Percentiles rank a stretch among this genome's conserved stretches.
Conservation (phyloP, 2,797 vertebrate genomes). For the Euthynnus affinis region DNA sequence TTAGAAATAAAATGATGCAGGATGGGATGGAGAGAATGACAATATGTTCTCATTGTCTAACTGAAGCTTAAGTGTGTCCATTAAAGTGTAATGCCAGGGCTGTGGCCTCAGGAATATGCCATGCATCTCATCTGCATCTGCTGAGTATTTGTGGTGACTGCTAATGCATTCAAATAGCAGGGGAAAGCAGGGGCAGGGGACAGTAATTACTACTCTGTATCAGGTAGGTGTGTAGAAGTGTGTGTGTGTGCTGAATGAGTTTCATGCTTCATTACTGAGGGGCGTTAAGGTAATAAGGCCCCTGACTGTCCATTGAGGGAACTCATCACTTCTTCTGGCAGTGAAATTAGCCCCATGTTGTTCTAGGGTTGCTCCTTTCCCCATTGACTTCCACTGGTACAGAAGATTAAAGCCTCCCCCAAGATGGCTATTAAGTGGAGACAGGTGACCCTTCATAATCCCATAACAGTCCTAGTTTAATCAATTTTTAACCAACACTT, state of each 20-base stretch:
- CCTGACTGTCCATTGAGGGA: slow-evolving; percentile 65
- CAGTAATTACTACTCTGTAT: slow-evolving; percentile 68
- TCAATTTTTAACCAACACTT: slow-evolving; percentile 56
- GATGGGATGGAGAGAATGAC: slow-evolving; percentile 15
- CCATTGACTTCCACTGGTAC: slow-evolving; percentile 53
- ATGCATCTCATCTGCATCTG: slow-evolving; percentile 59
- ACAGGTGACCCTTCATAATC: slow-evolving; percentile 58
- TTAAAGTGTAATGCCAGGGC: slow-evolving; percentile 59
- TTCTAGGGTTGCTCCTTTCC: slow-evolving; percentile 55
- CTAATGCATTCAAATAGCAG: slow-evolving; percentile 68
- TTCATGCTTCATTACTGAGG: slow-evolving; percentile 75
- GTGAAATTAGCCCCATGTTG: slow-evolving; percentile 65
- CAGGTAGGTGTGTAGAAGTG: slow-evolving; percentile 40
- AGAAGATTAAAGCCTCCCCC: slow-evolving; percentile 58
- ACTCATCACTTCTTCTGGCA: slow-evolving; percentile 66
- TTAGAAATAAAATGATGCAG: neutral
- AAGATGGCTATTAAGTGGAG: slow-evolving; percentile 42
- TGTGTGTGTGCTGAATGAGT: slow-evolving; percentile 51
- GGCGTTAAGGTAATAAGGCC: slow-evolving; percentile 67
- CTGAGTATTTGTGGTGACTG: slow-evolving; percentile 65
- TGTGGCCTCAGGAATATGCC: slow-evolving; percentile 54
- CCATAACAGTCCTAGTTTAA: slow-evolving; percentile 57
- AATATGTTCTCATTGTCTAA: slow-evolving; percentile 51
- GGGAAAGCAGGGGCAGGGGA: slow-evolving; percentile 48
- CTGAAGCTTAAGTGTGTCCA: slow-evolving; percentile 53